Evolutionary conservation across 2,797 vertebrate genomes (phyloP).

Genomic region (Hozukius guyotensis): DNA sequence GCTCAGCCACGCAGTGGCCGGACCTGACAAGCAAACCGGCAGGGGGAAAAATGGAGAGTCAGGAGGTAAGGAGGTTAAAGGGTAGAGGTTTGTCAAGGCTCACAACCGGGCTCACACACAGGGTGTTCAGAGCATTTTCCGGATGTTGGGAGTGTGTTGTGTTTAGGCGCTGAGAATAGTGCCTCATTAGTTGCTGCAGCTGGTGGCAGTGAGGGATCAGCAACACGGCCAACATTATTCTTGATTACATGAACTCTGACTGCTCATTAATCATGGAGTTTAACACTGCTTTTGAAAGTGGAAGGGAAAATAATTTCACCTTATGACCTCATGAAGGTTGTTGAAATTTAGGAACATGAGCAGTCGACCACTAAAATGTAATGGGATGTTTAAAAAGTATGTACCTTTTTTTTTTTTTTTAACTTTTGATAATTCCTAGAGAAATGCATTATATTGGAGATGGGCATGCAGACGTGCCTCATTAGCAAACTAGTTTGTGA

Average conservation of each 20-base stretch:
- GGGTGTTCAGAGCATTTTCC: not conserved
- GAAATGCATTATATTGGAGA: not conserved
- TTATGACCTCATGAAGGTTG: not conserved
- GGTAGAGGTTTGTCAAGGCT: not conserved
- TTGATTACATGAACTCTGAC: constrained; percentile 60
- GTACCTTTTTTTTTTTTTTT: not conserved
- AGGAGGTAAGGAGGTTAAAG: constrained; percentile 83
- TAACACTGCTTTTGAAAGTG: constrained; percentile 25
- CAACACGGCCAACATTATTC: constrained; percentile 32
- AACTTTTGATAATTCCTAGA: not conserved
- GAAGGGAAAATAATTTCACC: constrained; percentile 8
- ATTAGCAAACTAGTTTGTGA: not conserved
- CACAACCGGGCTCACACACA: not conserved
- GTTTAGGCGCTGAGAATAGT: constrained; percentile 7
- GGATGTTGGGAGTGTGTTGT: constrained; percentile 26
- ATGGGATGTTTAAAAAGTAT: not conserved
- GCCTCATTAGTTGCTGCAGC: constrained; percentile 56
- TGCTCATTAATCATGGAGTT: constrained; percentile 60
- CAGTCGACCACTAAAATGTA: not conserved
- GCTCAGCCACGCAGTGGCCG: constrained; percentile 67
- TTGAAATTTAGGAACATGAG: not conserved
- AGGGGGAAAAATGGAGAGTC: constrained; percentile 83
- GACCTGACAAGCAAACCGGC: constrained; percentile 81
- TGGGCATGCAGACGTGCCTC: not conserved
- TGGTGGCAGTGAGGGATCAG: constrained; percentile 47